A percentile compares a stretch with the other conserved stretches of the same genome.
Conservation (phyloP, 2,888 invertebrate species). For the Nymphalis c-album region DNA sequence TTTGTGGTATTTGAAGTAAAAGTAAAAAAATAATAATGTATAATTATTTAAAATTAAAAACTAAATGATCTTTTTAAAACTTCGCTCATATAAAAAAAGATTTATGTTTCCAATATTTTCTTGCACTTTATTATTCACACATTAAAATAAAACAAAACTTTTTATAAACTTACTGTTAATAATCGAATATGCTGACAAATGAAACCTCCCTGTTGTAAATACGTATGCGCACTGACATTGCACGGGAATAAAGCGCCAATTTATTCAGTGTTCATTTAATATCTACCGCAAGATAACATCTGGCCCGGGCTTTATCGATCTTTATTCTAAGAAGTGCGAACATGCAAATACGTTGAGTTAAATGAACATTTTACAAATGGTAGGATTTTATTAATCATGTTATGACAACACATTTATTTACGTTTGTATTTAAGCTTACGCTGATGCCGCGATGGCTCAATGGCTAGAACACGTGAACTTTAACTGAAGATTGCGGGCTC, state of each 20-base stretch:
- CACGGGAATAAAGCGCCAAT: constrained; percentile 54
- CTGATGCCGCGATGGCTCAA: neutral
- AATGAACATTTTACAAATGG: constrained; percentile 15
- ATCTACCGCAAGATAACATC: constrained; percentile 68
- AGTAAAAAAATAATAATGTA: too few relatives aligned
- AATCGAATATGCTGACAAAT: constrained; percentile 3
- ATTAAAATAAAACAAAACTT: neutral
- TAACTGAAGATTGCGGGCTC: too few relatives aligned
- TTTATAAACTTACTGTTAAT: constrained; percentile 28
- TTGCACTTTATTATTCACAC: too few relatives aligned
- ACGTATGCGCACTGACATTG: constrained; percentile 61
- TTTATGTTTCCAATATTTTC: too few relatives aligned
- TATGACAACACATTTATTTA: constrained; percentile 54
- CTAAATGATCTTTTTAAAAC: too few relatives aligned
- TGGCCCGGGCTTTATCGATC: constrained; percentile 62
- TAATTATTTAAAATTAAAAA: too few relatives aligned
- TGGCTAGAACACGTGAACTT: neutral
- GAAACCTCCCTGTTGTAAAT: constrained; percentile 19
- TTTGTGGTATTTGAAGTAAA: too few relatives aligned
- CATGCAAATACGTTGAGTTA: constrained; percentile 50
- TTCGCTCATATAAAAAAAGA: too few relatives aligned
- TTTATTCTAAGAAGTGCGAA: constrained; percentile 66
- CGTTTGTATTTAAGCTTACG: constrained; percentile 45
- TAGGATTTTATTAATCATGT: constrained; percentile 22
- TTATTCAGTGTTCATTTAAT: constrained; percentile 70